Conservation (phyloP, 2,113 vertebrate genomes). For the Nyctibius bracteatus region DNA sequence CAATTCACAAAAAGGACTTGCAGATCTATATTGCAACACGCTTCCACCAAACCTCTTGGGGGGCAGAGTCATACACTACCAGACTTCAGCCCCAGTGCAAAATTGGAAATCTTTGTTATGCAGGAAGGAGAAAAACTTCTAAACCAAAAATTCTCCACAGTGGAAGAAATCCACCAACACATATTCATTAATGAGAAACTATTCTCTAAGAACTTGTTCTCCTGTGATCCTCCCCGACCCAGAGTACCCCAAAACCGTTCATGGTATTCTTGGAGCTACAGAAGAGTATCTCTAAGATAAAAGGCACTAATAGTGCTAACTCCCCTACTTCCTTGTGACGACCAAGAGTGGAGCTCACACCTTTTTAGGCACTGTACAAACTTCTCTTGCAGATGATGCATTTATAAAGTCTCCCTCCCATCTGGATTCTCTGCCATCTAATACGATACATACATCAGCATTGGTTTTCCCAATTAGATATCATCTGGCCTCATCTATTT, state of each 20-base stretch:
- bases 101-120: neutral
- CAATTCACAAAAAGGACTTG: neutral
- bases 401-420: neutral
- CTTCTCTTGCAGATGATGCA: neutral
- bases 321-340: neutral
- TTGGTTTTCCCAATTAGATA: neutral
- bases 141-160: neutral
- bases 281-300: neutral
- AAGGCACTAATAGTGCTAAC: neutral
- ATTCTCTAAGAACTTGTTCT: neutral
- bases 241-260: neutral
- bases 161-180: neutral
- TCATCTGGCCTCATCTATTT: neutral
- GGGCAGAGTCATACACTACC: neutral
- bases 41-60: neutral
- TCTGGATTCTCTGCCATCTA: neutral
- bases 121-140: neutral
- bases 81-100: neutral
- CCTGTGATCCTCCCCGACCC: neutral
- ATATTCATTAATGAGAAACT: neutral
- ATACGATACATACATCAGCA: fast-evolving
- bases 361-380: neutral
- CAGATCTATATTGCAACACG: neutral
- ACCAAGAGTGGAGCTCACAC: neutral
- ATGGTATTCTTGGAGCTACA: neutral